These are phyloP conservation scores for Conus betulinus DNA, from an alignment of 1,140 invertebrate species.

Conservation along the genomic window DNA sequence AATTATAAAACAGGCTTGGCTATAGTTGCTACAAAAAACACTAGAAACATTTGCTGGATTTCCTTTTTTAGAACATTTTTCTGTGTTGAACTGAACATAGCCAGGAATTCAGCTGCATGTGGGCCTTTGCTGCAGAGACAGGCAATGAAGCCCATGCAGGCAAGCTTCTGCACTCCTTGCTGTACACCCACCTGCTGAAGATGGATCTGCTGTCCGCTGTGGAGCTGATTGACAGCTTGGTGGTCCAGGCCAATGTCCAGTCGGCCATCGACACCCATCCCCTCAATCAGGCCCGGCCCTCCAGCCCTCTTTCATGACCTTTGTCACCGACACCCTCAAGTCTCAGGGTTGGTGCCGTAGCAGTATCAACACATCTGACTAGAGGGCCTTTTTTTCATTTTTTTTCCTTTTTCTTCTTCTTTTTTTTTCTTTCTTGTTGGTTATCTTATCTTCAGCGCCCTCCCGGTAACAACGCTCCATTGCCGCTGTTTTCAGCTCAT, in stretches of 20 bases:
- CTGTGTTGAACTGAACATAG: too few relatives aligned
- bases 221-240: slow-evolving; percentile 67
- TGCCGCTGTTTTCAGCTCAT: too few relatives aligned
- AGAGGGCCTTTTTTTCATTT: background rate
- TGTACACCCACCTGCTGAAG: slow-evolving; percentile 69
- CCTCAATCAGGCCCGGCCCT: slow-evolving; percentile 44
- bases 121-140: slow-evolving; percentile 29
- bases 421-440: background rate
- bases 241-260: slow-evolving; percentile 60
- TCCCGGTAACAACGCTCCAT: too few relatives aligned
- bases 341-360: slow-evolving; percentile 57
- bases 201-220: slow-evolving; percentile 63
- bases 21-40: too few relatives aligned
- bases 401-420: background rate
- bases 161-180: slow-evolving; percentile 65
- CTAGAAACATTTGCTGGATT: too few relatives aligned
- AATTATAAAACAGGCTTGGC: too few relatives aligned
- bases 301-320: slow-evolving; percentile 62
- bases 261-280: slow-evolving; percentile 48
- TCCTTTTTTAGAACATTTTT: too few relatives aligned
- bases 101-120: too few relatives aligned
- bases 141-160: slow-evolving; percentile 47
- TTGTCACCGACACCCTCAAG: slow-evolving; percentile 59
- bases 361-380: background rate
- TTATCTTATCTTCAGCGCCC: too few relatives aligned